Evolutionary conservation across 2,888 invertebrate genomes (phyloP), one percentile per base, ranked within the genome.

Genomic region (Chrysolina haemoptera): DNA sequence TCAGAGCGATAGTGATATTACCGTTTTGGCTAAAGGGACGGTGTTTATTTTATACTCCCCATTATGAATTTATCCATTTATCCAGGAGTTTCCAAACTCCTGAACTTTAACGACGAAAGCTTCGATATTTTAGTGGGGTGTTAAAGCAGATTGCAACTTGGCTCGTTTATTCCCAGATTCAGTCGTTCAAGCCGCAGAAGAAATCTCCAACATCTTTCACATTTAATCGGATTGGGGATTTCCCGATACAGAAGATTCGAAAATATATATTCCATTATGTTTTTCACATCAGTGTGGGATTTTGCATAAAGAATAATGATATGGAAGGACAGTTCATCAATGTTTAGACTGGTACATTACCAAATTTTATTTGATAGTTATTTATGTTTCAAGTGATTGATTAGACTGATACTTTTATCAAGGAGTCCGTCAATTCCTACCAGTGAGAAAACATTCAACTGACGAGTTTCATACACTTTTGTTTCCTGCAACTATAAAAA

Each of bases 51-150:
- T 82, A 78, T 70, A 71, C 59, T 59, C 48, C 75, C 76, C 71
- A 78, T 78, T 76, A 78, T 75, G 75, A 78, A 78, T 78, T 78
- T 78, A 78, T 78, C 78, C 71, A n/a, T n/a, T n/a, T n/a, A n/a
- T n/a, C n/a, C 65, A 62, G 68, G 72, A 70, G 68, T 71, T 72
- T 71, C 75, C 62, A 76, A 82, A 82, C 80, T 83, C 82, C 81
- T 82, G 80, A 82, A 83, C 82, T 83, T 82, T 80, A 81, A 83
- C 82, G 80, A 82, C 79, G 80, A 81, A 77, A 82, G 80, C 79
- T 79, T 78, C 73, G 76, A 76, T 82, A 81, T 82, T 82, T 81
- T 82, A 82, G 76, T 76, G 73, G 80, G 81, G 81, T 79, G 80
- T 79, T 81, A 82, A 79, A 81, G 78, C 79, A 78, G 81, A 81